These are phyloP conservation scores for Sinohyriopsis cumingii DNA, from an alignment of 2,888 invertebrate species.

Conservation along the genomic window DNA sequence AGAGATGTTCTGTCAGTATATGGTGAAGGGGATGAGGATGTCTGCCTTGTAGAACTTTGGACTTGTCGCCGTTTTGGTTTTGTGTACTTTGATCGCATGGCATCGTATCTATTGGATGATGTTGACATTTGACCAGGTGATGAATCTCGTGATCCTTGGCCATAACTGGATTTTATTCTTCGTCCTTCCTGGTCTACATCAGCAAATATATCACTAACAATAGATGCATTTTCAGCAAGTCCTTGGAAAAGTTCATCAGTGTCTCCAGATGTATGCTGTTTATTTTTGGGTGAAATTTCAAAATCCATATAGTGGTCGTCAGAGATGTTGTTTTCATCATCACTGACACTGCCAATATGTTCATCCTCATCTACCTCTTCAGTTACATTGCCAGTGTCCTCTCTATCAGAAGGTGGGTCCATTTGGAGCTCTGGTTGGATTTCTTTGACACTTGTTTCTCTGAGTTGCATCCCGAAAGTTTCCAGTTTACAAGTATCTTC, in stretches of 20 bases:
- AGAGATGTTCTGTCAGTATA: not conserved
- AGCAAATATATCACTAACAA: conserved; percentile 50
- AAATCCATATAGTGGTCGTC: conserved; percentile 31
- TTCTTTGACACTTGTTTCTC: conserved; percentile 16
- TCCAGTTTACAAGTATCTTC: conserved; percentile 25
- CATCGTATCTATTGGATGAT: conserved; percentile 32
- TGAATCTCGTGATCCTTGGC: conserved; percentile 1
- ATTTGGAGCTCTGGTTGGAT: conserved; percentile 17
- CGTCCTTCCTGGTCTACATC: conserved; percentile 20
- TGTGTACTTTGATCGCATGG: conserved; percentile 40
- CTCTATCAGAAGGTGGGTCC: conserved; percentile 25
- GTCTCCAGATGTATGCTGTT: conserved; percentile 16
- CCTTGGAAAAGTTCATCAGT: conserved; percentile 42
- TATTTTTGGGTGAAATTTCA: conserved; percentile 11
- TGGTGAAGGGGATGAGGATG: not conserved
- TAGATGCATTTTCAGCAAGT: conserved; percentile 38
- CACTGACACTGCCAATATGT: conserved; percentile 48
- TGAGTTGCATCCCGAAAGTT: not conserved
- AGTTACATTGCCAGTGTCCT: conserved; percentile 27
- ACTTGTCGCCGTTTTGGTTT: conserved; percentile 26
- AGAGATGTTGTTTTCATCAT: conserved; percentile 38
- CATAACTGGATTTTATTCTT: conserved; percentile 5
- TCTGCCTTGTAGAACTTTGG: conserved; percentile 2
- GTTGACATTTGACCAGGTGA: conserved; percentile 1
- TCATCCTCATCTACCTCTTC: conserved; percentile 38